phyloP scores from a whole-genome alignment of 2,888 invertebrate genomes.

The Machimus rusticus region DNA sequence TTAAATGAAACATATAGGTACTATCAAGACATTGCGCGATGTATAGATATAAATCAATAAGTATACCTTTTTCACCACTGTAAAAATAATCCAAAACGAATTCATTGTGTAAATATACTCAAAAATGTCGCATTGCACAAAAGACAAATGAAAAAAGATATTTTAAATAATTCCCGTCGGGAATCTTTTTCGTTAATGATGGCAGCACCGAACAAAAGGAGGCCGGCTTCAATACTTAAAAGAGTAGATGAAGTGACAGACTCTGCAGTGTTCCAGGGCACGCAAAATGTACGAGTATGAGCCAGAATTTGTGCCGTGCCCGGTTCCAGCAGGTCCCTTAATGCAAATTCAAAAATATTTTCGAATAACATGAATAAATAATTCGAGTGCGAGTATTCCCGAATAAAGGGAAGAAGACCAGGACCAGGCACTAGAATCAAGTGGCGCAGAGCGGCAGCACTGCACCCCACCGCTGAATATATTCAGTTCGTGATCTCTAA shows the following conservation, averaged over 20 bases:
- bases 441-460: background rate
- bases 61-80: background rate
- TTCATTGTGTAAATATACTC: background rate
- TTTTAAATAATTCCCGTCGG: background rate
- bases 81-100: background rate
- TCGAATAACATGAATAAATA: constrained; percentile 40
- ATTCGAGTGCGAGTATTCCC: constrained; percentile 17
- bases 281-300: background rate
- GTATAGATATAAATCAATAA: background rate
- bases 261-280: background rate
- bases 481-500: constrained; percentile 43
- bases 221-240: background rate
- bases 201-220: background rate
- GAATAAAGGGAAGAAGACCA: constrained; percentile 3
- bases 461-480: constrained; percentile 10
- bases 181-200: background rate
- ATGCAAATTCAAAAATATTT: constrained; percentile 37
- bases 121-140: background rate
- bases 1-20: no score
- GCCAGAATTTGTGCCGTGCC: background rate
- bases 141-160: background rate
- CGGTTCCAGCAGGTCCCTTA: background rate
- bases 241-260: background rate
- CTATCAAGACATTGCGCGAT: background rate
- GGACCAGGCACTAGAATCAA: background rate